Evolutionary conservation across 2,888 invertebrate genomes (phyloP).

Genomic region (Andrena hattorfiana): DNA sequence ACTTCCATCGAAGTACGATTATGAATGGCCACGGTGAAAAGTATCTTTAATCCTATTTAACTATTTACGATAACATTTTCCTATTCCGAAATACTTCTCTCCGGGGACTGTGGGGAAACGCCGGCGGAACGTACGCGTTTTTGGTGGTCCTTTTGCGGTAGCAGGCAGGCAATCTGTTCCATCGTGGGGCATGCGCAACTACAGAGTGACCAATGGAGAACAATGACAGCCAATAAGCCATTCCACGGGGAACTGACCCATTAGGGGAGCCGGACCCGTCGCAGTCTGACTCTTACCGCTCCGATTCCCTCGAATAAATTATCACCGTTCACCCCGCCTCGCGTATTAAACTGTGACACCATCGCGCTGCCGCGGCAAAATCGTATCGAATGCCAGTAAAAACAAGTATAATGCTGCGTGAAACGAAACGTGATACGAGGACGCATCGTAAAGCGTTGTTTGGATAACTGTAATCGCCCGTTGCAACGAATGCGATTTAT

Average conservation of each 20-base stretch:
- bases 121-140: slow-evolving; percentile 55
- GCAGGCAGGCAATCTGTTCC: slow-evolving; percentile 65
- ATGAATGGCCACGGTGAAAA: no score
- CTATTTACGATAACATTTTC: slow-evolving; percentile 28
- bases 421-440: not conserved
- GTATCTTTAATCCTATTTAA: not conserved
- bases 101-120: slow-evolving; percentile 23
- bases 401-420: not conserved
- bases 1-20: no score
- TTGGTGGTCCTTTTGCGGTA: slow-evolving; percentile 63
- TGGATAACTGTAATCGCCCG: slow-evolving; percentile 13
- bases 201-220: slow-evolving; percentile 55
- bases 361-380: no score
- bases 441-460: not conserved
- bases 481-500: not conserved
- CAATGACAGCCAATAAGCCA: slow-evolving; percentile 76
- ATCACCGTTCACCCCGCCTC: not conserved
- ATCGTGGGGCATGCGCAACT: slow-evolving; percentile 34
- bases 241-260: slow-evolving; percentile 53
- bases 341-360: not conserved
- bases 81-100: slow-evolving; percentile 27
- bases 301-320: slow-evolving; percentile 62
- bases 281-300: slow-evolving; percentile 33
- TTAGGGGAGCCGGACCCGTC: slow-evolving; percentile 47
- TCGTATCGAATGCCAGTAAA: not conserved